phyloP scores from a whole-genome alignment of 2,888 invertebrate genomes.

The Peribatodes rhomboidaria region DNA sequence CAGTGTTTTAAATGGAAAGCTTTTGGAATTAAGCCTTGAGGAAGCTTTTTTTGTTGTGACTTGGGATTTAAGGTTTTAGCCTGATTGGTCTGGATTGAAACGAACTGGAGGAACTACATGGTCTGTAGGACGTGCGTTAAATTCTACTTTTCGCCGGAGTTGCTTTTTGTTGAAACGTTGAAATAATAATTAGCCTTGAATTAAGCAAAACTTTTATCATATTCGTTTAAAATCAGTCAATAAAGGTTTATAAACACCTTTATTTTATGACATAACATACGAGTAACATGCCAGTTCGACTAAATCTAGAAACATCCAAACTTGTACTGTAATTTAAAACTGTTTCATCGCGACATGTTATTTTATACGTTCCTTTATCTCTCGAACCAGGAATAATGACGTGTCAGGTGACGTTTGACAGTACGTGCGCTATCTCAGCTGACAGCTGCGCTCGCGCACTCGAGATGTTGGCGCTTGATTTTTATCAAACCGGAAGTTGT shows the following conservation, averaged over 20 bases:
- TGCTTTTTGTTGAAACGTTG: no score
- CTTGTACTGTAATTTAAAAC: background rate
- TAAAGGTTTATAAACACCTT: background rate
- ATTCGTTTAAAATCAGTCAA: background rate
- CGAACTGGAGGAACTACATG: background rate
- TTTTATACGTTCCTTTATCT: slow-evolving; percentile 18
- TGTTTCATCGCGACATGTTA: background rate
- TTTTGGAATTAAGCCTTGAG: slow-evolving; percentile 15
- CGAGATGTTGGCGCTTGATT: slow-evolving; percentile 26
- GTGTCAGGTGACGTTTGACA: slow-evolving; percentile 29
- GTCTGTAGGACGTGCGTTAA: background rate
- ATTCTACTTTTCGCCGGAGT: no score
- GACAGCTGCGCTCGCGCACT: slow-evolving; percentile 39
- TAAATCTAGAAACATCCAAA: background rate
- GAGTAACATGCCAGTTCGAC: background rate
- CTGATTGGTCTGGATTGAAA: slow-evolving; percentile 32
- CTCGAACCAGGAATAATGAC: slow-evolving; percentile 21
- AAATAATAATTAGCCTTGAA: no score
- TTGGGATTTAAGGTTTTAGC: slow-evolving; percentile 34
- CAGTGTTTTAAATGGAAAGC: slow-evolving; percentile 27
- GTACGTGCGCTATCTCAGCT: slow-evolving; percentile 34
- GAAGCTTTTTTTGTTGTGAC: slow-evolving; percentile 40
- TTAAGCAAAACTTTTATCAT: no score
- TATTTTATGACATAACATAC: background rate
- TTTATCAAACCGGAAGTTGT: slow-evolving; percentile 31